A percentile compares a stretch with the other conserved stretches of the same genome.
Evolutionary conservation across 2,113 vertebrate genomes (phyloP).

Genomic region (Tricholaema leucomelas): DNA sequence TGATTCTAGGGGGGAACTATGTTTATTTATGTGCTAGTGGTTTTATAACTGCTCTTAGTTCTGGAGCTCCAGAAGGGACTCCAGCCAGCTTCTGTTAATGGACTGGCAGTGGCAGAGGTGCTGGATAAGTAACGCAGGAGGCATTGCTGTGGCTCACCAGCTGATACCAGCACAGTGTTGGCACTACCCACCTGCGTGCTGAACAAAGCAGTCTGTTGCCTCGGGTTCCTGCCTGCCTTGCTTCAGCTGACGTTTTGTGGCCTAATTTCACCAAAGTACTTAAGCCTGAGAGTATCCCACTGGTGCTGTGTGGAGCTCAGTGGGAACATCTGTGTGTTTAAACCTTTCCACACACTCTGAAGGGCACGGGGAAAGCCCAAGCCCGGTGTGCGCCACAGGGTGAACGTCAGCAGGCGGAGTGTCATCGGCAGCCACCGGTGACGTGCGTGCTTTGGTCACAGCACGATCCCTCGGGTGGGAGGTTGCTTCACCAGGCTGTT

Average conservation of each 20-base stretch:
- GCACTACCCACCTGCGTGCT: neutral
- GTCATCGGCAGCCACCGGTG: neutral
- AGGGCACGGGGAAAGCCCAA: neutral
- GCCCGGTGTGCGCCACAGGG: neutral
- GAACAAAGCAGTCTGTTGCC: constrained; percentile 26
- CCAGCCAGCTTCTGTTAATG: neutral
- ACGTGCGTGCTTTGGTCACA: neutral
- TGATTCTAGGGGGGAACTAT: neutral
- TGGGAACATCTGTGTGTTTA: neutral
- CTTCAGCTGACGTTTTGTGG: neutral
- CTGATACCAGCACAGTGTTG: neutral
- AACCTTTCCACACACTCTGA: neutral
- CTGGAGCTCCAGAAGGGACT: neutral
- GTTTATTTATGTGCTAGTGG: neutral
- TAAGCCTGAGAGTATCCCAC: neutral
- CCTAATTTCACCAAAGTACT: neutral
- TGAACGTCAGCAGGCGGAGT: neutral
- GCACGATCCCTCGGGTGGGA: neutral
- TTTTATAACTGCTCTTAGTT: constrained; percentile 2
- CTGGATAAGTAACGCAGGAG: neutral
- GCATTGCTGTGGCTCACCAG: neutral
- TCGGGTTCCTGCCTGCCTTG: neutral
- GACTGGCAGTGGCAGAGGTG: neutral
- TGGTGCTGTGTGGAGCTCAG: neutral
- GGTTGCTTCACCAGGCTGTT: constrained; percentile 11